These are phyloP conservation scores for Brachypodius melanocephalos DNA, from an alignment of 2,113 vertebrate genomes.

Conservation along the genomic window DNA sequence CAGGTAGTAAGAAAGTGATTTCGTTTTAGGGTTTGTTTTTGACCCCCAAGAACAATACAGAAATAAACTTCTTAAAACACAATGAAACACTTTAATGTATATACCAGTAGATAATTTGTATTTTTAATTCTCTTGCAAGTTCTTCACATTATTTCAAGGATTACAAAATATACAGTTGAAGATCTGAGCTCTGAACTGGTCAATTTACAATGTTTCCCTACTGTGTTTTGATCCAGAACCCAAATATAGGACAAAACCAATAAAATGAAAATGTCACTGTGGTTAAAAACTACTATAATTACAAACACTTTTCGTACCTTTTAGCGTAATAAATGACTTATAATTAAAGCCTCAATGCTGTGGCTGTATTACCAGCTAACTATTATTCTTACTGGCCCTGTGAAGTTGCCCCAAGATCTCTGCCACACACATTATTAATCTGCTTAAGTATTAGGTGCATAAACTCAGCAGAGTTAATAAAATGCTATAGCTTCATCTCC, in stretches of 20 bases:
- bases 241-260: not conserved
- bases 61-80: not conserved
- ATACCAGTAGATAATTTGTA: not conserved
- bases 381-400: conserved; percentile 34
- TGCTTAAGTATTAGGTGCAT: conserved; percentile 50
- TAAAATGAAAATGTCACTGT: not conserved
- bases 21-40: conserved; percentile 46
- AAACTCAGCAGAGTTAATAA: conserved; percentile 49
- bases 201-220: not conserved
- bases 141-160: not conserved
- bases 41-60: conserved; percentile 3
- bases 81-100: not conserved
- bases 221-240: not conserved
- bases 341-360: conserved; percentile 20
- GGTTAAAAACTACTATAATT: not conserved
- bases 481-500: conserved; percentile 51
- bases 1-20: conserved; percentile 47
- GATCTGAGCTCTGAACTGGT: not conserved
- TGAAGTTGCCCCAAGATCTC: conserved; percentile 38
- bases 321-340: not conserved
- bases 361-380: not conserved
- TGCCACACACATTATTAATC: conserved; percentile 51
- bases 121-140: conserved; percentile 19
- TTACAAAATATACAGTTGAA: not conserved
- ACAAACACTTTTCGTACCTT: not conserved